These are phyloP conservation scores for Mellilla xanthometata DNA, from an alignment of 2,888 invertebrate genomes.

Conservation along the genomic window DNA sequence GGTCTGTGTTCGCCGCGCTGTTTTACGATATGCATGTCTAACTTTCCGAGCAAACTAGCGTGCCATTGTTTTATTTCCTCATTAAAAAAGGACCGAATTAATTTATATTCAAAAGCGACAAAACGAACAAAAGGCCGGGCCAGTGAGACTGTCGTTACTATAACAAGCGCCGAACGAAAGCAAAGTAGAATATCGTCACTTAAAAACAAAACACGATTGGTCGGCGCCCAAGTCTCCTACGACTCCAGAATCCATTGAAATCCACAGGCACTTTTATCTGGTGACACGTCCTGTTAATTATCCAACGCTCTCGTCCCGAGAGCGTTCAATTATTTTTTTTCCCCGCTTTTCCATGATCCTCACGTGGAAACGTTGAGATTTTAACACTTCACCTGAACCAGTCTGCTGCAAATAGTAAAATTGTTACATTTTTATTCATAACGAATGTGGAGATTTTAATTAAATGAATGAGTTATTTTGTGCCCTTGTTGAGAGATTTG, in stretches of 20 bases:
- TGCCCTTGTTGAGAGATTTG: conserved; percentile 46
- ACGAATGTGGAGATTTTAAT: conserved; percentile 67
- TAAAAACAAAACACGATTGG: conserved; percentile 61
- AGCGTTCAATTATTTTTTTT: conserved; percentile 79
- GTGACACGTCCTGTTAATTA: conserved; percentile 82
- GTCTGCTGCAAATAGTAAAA: conserved; percentile 69
- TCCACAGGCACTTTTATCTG: conserved; percentile 74
- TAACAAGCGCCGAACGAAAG: conserved; percentile 56
- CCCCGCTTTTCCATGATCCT: conserved; percentile 70
- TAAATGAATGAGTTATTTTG: conserved; percentile 69
- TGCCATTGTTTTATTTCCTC: conserved; percentile 30
- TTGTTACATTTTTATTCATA: conserved; percentile 64
- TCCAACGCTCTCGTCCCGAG: conserved; percentile 70
- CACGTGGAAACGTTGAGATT: conserved; percentile 78
- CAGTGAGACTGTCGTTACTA: conserved; percentile 51
- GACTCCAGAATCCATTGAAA: conserved; percentile 68
- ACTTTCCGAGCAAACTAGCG: conserved; percentile 17
- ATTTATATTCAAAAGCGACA: conserved; percentile 51
- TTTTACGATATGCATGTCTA: conserved; percentile 21
- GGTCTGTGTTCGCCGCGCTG: conserved; percentile 4
- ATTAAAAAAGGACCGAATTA: conserved; percentile 47
- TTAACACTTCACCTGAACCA: conserved; percentile 79
- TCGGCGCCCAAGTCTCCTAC: conserved; percentile 50
- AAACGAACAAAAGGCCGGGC: conserved; percentile 34
- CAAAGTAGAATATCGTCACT: conserved; percentile 67